Evolutionary conservation across 2,888 invertebrate genomes (phyloP).

Genomic region (Heliconius hortense): DNA sequence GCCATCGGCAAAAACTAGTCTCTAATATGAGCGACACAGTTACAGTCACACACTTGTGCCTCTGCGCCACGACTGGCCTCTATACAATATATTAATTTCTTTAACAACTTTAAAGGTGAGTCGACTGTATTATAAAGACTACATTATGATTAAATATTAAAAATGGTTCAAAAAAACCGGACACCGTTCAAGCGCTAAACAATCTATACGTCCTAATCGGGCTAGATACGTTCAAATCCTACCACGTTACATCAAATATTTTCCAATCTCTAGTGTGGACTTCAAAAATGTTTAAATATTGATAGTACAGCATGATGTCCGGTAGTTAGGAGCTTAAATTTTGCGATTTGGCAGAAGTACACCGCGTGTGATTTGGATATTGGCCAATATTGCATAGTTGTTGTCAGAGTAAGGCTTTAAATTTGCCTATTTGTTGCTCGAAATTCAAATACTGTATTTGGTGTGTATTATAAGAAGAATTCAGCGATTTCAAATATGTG

Average conservation of each 20-base stretch:
- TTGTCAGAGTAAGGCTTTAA: constrained; percentile 18
- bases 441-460: neutral
- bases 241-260: no score
- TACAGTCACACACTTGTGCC: no score
- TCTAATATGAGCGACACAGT: no score
- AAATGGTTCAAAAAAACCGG: no score
- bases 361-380: constrained; percentile 14
- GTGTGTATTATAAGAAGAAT: neutral
- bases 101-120: neutral
- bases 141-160: neutral
- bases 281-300: neutral
- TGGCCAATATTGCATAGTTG: constrained; percentile 17
- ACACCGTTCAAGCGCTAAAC: no score
- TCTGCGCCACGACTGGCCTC: no score
- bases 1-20: no score
- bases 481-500: neutral
- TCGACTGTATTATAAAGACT: neutral
- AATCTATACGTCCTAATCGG: no score
- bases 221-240: no score
- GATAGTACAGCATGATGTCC: neutral
- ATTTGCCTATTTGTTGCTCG: neutral
- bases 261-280: no score
- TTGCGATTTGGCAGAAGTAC: constrained; percentile 29
- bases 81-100: no score
- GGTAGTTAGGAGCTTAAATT: constrained; percentile 31